Base-by-base conservation (phyloP, 2,888 invertebrate species). In the Cosmia pyralina region DNA sequence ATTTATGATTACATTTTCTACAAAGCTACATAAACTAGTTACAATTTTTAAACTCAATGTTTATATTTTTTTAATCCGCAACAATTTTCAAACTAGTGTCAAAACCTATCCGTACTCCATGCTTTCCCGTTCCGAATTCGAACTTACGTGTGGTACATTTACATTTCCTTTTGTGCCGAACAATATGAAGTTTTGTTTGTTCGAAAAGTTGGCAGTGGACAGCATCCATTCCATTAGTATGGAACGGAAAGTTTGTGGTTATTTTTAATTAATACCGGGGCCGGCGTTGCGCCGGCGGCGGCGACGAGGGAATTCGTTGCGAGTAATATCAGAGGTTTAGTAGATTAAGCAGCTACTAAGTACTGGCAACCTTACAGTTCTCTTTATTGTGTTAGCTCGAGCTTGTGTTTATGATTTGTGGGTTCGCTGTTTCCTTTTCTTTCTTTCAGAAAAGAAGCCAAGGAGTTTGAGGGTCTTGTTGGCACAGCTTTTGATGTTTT, bases 191-290 rank as follows among this genome's bases (percentile, higher is more conserved):
- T 88, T 88, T 86, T 88, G 81, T 85, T 88, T 88, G 89, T 85
- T 87, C 81, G 79, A 69, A 87, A 89, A 89, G 88, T 89, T 89
- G 89, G 88, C 90, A 89, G 75, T 83, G 88, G 89, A 83, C 87
- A 84, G 84, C 77, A 87, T 86, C 82, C 88, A 88, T 85, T 88
- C 82, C 84, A 85, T 85, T 88, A 88, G 83, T 85, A 86, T 86
- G 85, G 85, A 87, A 84, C 85, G 76, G 82, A 88, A 88, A 88
- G 87, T 89, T 89, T 82, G 81, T 85, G 89, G 87, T 88, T 89
- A 88, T 88, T 89, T 89, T 89, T 88, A 89, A 89, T 89, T 88
- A 89, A 87, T 88, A 88, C 84, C 78, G 81, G 81, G 79, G 74
- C 72, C 48, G 77, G 77, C 78, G 88, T 82, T 85, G 76, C 79